phyloP scores from a whole-genome alignment of 64 coral and sea anemone genomes.

The Montipora efflorescens region DNA sequence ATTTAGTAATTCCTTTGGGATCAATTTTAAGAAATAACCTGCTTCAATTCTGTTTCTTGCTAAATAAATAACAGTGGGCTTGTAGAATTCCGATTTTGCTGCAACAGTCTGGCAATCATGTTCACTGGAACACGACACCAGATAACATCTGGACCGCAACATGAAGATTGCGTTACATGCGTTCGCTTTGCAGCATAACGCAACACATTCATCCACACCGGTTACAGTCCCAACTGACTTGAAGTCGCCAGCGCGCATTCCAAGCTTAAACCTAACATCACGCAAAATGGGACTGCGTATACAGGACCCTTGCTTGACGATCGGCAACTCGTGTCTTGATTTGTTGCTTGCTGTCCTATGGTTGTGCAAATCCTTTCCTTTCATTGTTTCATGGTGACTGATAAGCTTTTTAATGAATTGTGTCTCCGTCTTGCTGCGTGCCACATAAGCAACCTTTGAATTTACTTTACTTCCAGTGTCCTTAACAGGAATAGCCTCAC shows the following conservation, averaged over 20 bases:
- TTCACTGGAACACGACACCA: conserved; percentile 81
- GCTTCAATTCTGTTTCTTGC: conserved; percentile 57
- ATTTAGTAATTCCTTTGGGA: conserved; percentile 52
- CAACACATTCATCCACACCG: conserved; percentile 67
- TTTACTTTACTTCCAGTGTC: not conserved
- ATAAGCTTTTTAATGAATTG: conserved; percentile 54
- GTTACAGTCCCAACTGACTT: conserved; percentile 55
- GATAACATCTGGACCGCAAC: conserved; percentile 70
- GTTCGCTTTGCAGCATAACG: conserved; percentile 67
- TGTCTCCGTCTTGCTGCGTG: conserved; percentile 76
- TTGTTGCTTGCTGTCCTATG: not conserved
- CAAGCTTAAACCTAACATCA: conserved; percentile 73
- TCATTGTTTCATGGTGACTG: conserved; percentile 32
- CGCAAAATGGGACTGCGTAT: conserved; percentile 61
- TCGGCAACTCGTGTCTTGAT: not conserved
- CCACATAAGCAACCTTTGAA: conserved; percentile 80
- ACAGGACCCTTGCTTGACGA: conserved; percentile 38
- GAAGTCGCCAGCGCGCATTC: conserved; percentile 84
- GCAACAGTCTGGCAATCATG: conserved; percentile 64
- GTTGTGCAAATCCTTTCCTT: not conserved
- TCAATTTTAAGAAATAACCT: conserved; percentile 60
- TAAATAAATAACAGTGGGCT: conserved; percentile 71
- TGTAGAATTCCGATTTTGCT: conserved; percentile 75
- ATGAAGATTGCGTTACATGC: conserved; percentile 89
- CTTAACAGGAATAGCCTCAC: conserved; percentile 67